Conservation (phyloP, 2,888 invertebrate genomes). For the Liopterus haemorrhoidalis region DNA sequence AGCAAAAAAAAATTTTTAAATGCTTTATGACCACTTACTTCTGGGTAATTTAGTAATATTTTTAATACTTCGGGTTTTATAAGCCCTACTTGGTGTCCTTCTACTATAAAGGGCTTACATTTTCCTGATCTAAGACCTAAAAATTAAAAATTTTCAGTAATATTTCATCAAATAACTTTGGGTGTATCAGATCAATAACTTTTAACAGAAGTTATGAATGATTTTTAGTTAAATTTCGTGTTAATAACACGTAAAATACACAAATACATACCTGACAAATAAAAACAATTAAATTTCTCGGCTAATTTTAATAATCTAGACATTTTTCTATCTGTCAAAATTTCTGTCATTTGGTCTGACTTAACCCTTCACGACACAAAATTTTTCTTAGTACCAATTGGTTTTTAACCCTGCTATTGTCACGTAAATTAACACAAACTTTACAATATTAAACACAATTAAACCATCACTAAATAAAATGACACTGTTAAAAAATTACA, state of each 20-base stretch:
- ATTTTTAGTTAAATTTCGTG: not conserved
- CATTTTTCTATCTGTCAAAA: slow-evolving; percentile 52
- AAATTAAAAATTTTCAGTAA: slow-evolving; percentile 20
- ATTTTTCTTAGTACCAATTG: too few relatives aligned
- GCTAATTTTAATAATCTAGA: slow-evolving; percentile 72
- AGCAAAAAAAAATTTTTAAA: too few relatives aligned
- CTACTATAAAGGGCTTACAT: slow-evolving; percentile 82
- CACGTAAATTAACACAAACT: too few relatives aligned
- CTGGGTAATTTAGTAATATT: slow-evolving; percentile 73
- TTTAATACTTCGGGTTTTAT: slow-evolving; percentile 79
- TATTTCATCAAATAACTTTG: slow-evolving; percentile 24
- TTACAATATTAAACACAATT: too few relatives aligned
- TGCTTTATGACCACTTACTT: slow-evolving; percentile 54
- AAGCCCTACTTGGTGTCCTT: slow-evolving; percentile 83
- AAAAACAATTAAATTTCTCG: slow-evolving; percentile 84
- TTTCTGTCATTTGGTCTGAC: too few relatives aligned
- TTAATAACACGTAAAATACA: too few relatives aligned
- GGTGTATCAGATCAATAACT: slow-evolving; percentile 20
- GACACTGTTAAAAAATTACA: too few relatives aligned
- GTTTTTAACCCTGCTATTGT: too few relatives aligned
- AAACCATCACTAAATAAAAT: too few relatives aligned
- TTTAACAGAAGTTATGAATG: slow-evolving; percentile 1
- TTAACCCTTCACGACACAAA: too few relatives aligned
- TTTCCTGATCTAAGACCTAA: slow-evolving; percentile 69
- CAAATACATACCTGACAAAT: slow-evolving; percentile 66